phyloP scores from a whole-genome alignment of 2,113 vertebrate species.

The Eretmochelys imbricata region DNA sequence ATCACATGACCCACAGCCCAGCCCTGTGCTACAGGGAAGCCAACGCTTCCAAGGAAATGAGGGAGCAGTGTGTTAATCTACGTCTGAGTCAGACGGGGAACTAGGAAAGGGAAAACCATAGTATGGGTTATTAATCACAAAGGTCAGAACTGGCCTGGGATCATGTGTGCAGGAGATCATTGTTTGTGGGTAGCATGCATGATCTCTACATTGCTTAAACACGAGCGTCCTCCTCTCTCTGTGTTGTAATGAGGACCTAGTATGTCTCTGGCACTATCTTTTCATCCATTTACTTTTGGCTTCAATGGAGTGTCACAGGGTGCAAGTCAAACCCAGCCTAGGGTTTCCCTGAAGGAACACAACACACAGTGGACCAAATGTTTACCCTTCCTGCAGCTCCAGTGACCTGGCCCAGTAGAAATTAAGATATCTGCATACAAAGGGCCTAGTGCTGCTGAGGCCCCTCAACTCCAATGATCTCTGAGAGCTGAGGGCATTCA shows the following conservation, averaged over 20 bases:
- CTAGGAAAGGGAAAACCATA: background rate
- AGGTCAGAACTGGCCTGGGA: background rate
- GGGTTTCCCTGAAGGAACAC: background rate
- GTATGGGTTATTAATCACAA: background rate
- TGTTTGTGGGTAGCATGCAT: background rate
- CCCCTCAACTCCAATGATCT: background rate
- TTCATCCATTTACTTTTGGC: background rate
- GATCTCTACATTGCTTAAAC: background rate
- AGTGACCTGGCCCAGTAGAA: background rate
- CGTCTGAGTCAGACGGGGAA: background rate
- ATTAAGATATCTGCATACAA: background rate
- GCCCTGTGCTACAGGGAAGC: accelerated
- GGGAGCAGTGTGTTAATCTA: too few species aligned
- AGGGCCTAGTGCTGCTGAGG: background rate
- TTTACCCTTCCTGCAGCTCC: background rate
- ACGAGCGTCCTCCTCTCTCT: background rate
- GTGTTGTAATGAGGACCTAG: background rate
- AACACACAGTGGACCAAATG: background rate
- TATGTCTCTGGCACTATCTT: background rate
- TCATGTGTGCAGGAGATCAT: background rate
- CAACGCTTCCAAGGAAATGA: background rate
- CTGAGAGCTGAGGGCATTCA: background rate
- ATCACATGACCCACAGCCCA: background rate
- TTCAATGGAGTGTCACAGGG: background rate
- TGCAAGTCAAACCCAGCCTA: background rate